phyloP scores from a whole-genome alignment of 92 coral and sea anemone species.

The Pocillopora grandis region DNA sequence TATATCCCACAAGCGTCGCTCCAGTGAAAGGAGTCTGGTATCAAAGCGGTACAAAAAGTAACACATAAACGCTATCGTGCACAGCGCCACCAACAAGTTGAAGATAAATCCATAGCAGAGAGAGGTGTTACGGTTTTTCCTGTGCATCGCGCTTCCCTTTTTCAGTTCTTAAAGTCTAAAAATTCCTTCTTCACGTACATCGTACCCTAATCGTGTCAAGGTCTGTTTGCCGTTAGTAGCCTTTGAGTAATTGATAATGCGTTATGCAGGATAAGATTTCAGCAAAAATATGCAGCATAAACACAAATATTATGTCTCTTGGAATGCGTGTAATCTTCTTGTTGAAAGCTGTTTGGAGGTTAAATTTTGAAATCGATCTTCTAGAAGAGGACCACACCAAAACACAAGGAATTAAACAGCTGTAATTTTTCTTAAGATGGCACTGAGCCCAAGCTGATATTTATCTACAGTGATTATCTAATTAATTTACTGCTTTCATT shows the following conservation, averaged over 20 bases:
- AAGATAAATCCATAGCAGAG: conserved; percentile 30
- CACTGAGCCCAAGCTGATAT: too few relatives aligned
- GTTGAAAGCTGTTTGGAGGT: too few relatives aligned
- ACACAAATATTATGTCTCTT: conserved; percentile 7
- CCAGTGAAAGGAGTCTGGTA: conserved; percentile 19
- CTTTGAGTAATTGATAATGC: not conserved
- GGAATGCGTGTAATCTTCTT: not conserved
- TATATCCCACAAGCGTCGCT: conserved; percentile 18
- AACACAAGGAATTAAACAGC: too few relatives aligned
- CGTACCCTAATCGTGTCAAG: not conserved
- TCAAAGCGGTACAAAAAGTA: conserved; percentile 38
- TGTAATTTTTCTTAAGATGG: too few relatives aligned
- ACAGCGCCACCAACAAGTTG: conserved; percentile 31
- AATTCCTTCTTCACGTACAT: not conserved
- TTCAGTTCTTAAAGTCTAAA: not conserved
- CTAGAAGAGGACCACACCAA: too few relatives aligned
- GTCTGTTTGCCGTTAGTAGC: not conserved
- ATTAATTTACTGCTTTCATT: too few relatives aligned
- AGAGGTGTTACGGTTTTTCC: conserved; percentile 2
- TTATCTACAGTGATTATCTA: too few relatives aligned
- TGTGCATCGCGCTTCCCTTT: not conserved
- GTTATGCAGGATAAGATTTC: not conserved
- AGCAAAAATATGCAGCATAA: not conserved
- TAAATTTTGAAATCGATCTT: too few relatives aligned
- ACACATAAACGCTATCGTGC: conserved; percentile 42